A percentile compares a stretch with the other conserved stretches of the same genome.
Evolutionary conservation across 92 coral and sea anemone genomes (phyloP).

Genomic region (Plumapathes pennacea): DNA sequence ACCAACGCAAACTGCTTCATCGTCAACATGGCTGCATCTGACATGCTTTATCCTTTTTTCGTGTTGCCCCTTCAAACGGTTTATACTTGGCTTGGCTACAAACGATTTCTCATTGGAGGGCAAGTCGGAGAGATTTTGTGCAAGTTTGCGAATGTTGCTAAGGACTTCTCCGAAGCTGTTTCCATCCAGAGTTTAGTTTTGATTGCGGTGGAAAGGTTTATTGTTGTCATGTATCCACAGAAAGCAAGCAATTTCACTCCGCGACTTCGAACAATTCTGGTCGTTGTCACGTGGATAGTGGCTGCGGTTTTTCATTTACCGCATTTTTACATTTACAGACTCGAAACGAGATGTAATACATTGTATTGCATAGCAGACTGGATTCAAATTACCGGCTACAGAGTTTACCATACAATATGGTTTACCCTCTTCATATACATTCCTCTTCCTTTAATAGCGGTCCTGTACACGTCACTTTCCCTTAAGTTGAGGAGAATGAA

Average conservation of each 20-base stretch:
- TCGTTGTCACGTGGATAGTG: too few species aligned
- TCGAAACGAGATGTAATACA: too few species aligned
- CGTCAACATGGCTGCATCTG: slow-evolving; percentile 61
- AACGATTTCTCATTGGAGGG: slow-evolving; percentile 44
- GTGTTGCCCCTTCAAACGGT: slow-evolving; percentile 65
- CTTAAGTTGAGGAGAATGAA: too few species aligned
- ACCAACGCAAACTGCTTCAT: slow-evolving; percentile 72
- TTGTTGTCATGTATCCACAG: slow-evolving; percentile 54
- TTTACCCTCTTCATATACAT: too few species aligned
- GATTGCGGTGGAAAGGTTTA: slow-evolving; percentile 56
- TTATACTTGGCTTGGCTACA: slow-evolving; percentile 18
- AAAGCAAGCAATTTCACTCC: slow-evolving; percentile 34
- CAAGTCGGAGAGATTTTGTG: slow-evolving; percentile 51
- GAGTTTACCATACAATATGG: too few species aligned
- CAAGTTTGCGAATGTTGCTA: slow-evolving; percentile 49
- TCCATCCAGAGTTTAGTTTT: slow-evolving; percentile 55
- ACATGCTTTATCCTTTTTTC: slow-evolving; percentile 55
- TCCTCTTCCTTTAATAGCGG: too few species aligned
- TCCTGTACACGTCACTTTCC: too few species aligned
- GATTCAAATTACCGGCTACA: too few species aligned
- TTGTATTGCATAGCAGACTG: too few species aligned
- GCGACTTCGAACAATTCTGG: too few species aligned
- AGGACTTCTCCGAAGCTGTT: slow-evolving; percentile 66
- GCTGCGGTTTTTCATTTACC: too few species aligned
- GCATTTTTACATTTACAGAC: too few species aligned